phyloP scores from a whole-genome alignment of 1,140 invertebrate genomes.

The Thalassaphorura encarpata region DNA sequence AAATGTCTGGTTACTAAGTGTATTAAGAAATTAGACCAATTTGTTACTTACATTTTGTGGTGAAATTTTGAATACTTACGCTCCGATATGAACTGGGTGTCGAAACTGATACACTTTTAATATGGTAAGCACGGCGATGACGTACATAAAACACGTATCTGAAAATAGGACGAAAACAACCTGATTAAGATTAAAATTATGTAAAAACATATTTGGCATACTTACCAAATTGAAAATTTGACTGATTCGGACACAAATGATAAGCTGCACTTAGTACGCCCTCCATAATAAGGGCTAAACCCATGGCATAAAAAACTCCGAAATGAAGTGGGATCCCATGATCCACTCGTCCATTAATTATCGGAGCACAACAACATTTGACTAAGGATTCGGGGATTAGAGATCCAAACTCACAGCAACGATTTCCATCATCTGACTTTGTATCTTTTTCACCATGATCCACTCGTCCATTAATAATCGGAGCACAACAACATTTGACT shows the following conservation, averaged over 20 bases:
- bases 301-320: slow-evolving; percentile 81
- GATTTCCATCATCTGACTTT: slow-evolving; percentile 37
- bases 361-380: slow-evolving; percentile 2
- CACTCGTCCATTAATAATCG: slow-evolving; percentile 7
- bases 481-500: slow-evolving; percentile 3
- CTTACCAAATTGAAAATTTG: slow-evolving; percentile 84
- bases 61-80: slow-evolving; percentile 38
- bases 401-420: not conserved
- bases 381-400: not conserved
- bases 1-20: slow-evolving; percentile 24
- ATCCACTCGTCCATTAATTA: slow-evolving; percentile 8
- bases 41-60: not conserved
- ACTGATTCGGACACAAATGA: slow-evolving; percentile 75
- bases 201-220: too few relatives aligned
- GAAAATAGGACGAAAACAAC: too few relatives aligned
- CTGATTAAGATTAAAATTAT: too few relatives aligned
- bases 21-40: not conserved
- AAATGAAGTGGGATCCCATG: slow-evolving; percentile 78
- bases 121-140: slow-evolving; percentile 48
- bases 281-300: slow-evolving; percentile 76
- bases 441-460: slow-evolving; percentile 42
- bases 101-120: slow-evolving; percentile 51
- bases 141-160: slow-evolving; percentile 56
- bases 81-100: slow-evolving; percentile 43
- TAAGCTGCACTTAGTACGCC: slow-evolving; percentile 76